These are phyloP conservation scores for Eira barbara DNA, from an alignment of 2,113 vertebrate genomes.

Conservation along the genomic window DNA sequence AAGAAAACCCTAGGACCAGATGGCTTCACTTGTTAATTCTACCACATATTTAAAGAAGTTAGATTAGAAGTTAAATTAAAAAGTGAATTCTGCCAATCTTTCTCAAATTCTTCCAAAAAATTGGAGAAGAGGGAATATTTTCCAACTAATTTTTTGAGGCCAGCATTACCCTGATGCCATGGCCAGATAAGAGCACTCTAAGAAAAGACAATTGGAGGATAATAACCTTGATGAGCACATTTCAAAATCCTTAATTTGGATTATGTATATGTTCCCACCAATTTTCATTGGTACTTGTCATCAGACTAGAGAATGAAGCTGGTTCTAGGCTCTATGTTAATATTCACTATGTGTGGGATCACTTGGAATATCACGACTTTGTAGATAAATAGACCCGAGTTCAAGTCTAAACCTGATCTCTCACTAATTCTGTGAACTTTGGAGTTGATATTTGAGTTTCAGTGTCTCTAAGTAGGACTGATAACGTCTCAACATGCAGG, in stretches of 20 bases:
- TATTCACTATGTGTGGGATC: neutral
- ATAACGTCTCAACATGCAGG: neutral
- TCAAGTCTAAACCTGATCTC: neutral
- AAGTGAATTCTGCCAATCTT: neutral
- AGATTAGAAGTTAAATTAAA: neutral
- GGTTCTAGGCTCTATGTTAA: neutral
- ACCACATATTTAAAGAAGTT: neutral
- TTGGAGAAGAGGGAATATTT: neutral
- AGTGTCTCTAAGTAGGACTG: neutral
- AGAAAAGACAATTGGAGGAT: neutral
- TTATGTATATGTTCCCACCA: neutral
- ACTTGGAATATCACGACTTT: neutral
- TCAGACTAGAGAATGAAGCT: neutral
- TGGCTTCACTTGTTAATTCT: neutral
- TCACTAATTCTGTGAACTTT: neutral
- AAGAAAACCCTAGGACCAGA: neutral
- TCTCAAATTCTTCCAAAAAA: neutral
- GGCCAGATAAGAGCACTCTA: neutral
- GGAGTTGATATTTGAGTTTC: neutral
- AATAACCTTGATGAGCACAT: neutral
- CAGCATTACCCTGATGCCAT: neutral
- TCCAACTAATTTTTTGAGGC: neutral
- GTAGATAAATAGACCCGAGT: neutral
- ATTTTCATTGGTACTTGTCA: neutral
- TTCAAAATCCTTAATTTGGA: neutral